phyloP scores from a whole-genome alignment of 2,888 invertebrate species.

The Microctonus aethiopoides region DNA sequence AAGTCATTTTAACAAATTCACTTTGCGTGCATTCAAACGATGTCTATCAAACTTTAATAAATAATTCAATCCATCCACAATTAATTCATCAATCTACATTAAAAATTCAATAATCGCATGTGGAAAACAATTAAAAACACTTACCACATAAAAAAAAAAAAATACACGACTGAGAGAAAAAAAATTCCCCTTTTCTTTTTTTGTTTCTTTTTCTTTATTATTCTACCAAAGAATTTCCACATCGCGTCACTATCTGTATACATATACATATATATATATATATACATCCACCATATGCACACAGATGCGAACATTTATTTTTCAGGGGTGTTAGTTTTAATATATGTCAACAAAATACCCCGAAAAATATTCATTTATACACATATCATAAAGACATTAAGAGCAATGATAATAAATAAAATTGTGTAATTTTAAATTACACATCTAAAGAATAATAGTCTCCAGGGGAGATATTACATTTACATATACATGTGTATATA shows the following conservation, averaged over 20 bases:
- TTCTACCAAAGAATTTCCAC: background rate
- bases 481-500: too few species aligned
- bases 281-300: background rate
- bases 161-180: background rate
- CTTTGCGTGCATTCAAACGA: background rate
- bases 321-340: background rate
- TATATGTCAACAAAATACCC: background rate
- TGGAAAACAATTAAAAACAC: background rate
- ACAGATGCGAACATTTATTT: background rate
- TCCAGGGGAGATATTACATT: background rate
- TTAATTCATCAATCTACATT: background rate
- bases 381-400: background rate
- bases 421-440: conserved; percentile 22
- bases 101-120: background rate
- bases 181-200: too few species aligned
- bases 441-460: conserved; percentile 9
- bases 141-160: background rate
- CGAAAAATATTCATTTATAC: background rate
- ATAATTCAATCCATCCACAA: background rate
- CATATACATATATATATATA: too few species aligned
- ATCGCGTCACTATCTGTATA: too few species aligned
- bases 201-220: background rate
- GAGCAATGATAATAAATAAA: conserved; percentile 8
- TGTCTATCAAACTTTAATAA: background rate
- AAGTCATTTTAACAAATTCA: background rate